These are phyloP conservation scores for Cheirogaleus major DNA, from an alignment of 2,797 vertebrate genomes.

Conservation along the genomic window DNA sequence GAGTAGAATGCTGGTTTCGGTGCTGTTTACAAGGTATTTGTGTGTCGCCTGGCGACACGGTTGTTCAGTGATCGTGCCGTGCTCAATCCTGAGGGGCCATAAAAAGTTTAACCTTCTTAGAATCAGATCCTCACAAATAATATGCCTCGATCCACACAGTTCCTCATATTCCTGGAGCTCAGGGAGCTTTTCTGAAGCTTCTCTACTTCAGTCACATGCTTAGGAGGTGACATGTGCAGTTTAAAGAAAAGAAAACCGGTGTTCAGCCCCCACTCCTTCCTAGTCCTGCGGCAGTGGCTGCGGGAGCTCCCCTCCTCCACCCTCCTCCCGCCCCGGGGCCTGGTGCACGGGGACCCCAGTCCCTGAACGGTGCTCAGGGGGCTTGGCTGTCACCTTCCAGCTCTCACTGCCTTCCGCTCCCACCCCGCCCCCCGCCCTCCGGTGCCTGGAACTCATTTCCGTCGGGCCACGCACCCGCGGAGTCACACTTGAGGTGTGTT, in stretches of 20 bases:
- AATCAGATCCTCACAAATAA: background rate
- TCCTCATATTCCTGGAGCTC: background rate
- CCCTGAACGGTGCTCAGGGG: background rate
- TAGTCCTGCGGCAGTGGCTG: background rate
- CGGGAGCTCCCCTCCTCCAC: background rate
- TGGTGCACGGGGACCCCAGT: background rate
- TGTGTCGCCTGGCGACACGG: fast-evolving
- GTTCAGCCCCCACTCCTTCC: background rate
- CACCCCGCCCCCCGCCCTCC: fast-evolving
- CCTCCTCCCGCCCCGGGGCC: background rate
- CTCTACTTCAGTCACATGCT: background rate
- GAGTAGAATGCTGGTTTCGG: background rate
- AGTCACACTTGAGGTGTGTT: background rate
- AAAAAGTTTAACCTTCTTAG: background rate
- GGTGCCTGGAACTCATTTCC: background rate
- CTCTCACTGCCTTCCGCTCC: too few relatives aligned
- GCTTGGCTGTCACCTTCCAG: background rate
- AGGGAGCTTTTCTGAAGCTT: background rate
- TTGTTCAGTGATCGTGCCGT: fast-evolving
- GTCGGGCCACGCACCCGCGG: background rate
- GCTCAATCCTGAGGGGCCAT: background rate
- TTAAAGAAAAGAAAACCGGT: background rate
- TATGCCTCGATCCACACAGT: background rate
- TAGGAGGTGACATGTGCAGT: background rate
- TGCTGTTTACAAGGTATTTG: background rate